These are phyloP conservation scores for Polypedilum vanderplanki DNA, from an alignment of 1,140 invertebrate species.

Conservation along the genomic window DNA sequence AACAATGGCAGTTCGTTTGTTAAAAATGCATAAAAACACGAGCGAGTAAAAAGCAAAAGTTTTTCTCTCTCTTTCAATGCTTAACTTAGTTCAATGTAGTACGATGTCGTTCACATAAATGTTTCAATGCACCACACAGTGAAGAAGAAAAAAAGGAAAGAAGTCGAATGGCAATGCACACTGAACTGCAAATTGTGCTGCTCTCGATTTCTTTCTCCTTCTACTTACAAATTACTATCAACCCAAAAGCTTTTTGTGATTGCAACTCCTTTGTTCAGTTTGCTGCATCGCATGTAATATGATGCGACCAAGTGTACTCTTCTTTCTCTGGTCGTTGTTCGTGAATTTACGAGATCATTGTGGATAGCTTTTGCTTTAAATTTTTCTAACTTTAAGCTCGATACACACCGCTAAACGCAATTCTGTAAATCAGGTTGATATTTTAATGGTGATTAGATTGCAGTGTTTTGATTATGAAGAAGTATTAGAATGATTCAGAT, in stretches of 20 bases:
- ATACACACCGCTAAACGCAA: not conserved
- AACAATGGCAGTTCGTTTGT: conserved; percentile 9
- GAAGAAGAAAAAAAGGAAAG: not conserved
- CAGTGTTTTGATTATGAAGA: not conserved
- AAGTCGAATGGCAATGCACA: conserved; percentile 7
- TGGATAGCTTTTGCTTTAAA: not conserved
- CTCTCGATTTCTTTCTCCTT: conserved; percentile 3
- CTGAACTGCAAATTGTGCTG: conserved; percentile 11
- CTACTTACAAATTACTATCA: not conserved
- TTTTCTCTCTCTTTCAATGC: not conserved
- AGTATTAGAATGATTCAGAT: not conserved
- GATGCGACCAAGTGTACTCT: conserved; percentile 3
- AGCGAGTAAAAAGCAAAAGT: conserved; percentile 6
- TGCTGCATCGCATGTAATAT: not conserved
- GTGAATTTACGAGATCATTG: not conserved
- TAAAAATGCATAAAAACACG: conserved; percentile 12
- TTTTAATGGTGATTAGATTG: conserved; percentile 4
- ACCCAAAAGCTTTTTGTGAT: not conserved
- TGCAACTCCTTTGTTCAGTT: not conserved
- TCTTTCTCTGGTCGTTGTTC: not conserved
- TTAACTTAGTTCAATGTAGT: not conserved
- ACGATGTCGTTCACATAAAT: conserved; percentile 12
- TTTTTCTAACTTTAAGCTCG: not conserved
- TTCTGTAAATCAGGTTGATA: not conserved
- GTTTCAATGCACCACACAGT: not conserved